phyloP scores from a whole-genome alignment of 2,797 vertebrate species.

The Craterocephalus amniculus region DNA sequence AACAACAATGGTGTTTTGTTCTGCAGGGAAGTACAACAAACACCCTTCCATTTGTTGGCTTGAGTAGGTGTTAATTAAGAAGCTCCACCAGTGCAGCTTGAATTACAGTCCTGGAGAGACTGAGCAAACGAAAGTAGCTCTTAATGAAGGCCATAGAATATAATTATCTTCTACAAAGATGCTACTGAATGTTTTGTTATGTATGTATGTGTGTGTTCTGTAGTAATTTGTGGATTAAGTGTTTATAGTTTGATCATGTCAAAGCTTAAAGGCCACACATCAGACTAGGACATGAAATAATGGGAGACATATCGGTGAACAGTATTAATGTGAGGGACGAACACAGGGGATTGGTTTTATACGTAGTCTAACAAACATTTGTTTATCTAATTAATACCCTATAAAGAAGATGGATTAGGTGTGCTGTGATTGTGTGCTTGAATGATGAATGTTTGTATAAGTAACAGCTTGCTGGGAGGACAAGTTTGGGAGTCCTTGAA shows the following conservation, averaged over 20 bases:
- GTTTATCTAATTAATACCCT: constrained; percentile 62
- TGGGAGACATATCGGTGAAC: constrained; percentile 30
- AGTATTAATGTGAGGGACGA: constrained; percentile 48
- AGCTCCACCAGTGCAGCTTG: constrained; percentile 61
- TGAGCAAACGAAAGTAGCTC: constrained; percentile 61
- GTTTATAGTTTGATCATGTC: constrained; percentile 47
- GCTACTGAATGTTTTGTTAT: no score
- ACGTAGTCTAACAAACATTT: constrained; percentile 42
- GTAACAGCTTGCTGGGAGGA: constrained; percentile 77
- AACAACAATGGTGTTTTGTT: constrained; percentile 70
- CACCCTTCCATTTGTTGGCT: constrained; percentile 68
- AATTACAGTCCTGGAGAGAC: constrained; percentile 64
- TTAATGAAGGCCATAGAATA: constrained; percentile 62
- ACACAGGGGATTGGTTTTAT: constrained; percentile 28
- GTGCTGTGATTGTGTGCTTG: constrained; percentile 57
- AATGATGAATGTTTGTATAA: constrained; percentile 74
- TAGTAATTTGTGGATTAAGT: constrained; percentile 56
- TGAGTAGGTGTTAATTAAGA: constrained; percentile 74
- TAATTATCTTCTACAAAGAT: no score
- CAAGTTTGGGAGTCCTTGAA: constrained; percentile 77
- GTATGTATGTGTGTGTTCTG: constrained; percentile 7
- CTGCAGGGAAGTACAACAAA: constrained; percentile 55
- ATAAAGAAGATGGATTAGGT: constrained; percentile 48
- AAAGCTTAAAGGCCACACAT: constrained; percentile 38
- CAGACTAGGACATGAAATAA: constrained; percentile 41